phyloP scores from a whole-genome alignment of 1,140 invertebrate species.

The Drosophila kohkoa region DNA sequence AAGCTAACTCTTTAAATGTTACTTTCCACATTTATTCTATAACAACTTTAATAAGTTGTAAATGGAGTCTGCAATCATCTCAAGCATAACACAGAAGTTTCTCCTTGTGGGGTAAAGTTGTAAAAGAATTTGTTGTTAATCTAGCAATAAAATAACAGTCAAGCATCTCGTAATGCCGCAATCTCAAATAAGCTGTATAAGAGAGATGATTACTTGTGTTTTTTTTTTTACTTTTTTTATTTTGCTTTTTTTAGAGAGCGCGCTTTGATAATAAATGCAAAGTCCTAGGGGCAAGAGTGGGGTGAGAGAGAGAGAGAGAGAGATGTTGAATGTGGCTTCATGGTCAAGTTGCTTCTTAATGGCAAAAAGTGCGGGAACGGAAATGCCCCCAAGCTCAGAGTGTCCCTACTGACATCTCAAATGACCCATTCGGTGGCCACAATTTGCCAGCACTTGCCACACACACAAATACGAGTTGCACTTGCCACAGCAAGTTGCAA shows the following conservation, averaged over 20 bases:
- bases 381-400: conserved; percentile 33
- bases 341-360: conserved; percentile 13
- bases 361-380: conserved; percentile 8
- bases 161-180: not conserved
- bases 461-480: not conserved
- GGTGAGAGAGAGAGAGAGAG: not conserved
- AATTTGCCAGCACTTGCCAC: conserved; percentile 41
- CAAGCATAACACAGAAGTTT: no score
- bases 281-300: not conserved
- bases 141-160: not conserved
- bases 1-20: no score
- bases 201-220: not conserved
- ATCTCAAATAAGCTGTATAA: not conserved
- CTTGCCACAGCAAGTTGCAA: conserved; percentile 7
- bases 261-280: conserved; percentile 3
- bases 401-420: conserved; percentile 48
- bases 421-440: conserved; percentile 48
- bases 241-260: not conserved
- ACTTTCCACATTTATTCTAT: no score
- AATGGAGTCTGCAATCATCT: no score
- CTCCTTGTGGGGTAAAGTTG: no score
- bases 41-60: no score
- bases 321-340: not conserved
- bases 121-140: not conserved
- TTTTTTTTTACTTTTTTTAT: no score